Percentiles rank a stretch among this genome's conserved stretches.
phyloP scores from a whole-genome alignment of 2,797 vertebrate genomes.

The Rachycentron canadum region DNA sequence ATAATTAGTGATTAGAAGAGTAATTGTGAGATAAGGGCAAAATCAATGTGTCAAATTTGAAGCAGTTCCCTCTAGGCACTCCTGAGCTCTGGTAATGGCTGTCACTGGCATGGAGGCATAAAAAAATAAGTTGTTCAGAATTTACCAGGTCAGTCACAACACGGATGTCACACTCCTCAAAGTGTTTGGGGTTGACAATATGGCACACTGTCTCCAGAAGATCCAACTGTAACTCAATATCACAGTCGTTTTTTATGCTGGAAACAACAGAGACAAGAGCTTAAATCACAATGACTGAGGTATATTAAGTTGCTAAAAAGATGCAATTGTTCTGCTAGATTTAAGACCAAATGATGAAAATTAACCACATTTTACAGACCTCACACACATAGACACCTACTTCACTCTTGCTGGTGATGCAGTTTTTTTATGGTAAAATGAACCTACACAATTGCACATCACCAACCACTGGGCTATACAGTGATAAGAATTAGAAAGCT shows the following conservation, averaged over 20 bases:
- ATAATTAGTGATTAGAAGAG: too few species aligned
- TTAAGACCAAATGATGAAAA: neutral
- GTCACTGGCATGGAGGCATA: too few species aligned
- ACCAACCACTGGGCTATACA: too few species aligned
- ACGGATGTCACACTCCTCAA: conserved; percentile 56
- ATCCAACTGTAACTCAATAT: conserved; percentile 45
- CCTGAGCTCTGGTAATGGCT: too few species aligned
- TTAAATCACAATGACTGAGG: neutral
- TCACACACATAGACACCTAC: too few species aligned
- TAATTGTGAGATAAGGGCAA: too few species aligned
- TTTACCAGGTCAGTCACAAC: rapidly evolving
- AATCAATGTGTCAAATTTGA: too few species aligned
- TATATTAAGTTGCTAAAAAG: neutral
- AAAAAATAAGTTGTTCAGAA: neutral
- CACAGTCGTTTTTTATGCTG: conserved; percentile 51
- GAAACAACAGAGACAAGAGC: neutral
- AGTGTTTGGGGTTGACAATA: conserved; percentile 54
- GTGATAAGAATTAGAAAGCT: too few species aligned
- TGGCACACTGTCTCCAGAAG: conserved; percentile 71
- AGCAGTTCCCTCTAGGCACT: too few species aligned
- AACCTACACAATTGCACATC: neutral
- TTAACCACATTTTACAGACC: neutral
- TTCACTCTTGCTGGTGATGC: too few species aligned
- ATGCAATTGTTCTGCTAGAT: neutral
- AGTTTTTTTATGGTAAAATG: too few species aligned